Base-by-base conservation (phyloP, 2,888 invertebrate species). In the Agonopterix alstromeriana region DNA sequence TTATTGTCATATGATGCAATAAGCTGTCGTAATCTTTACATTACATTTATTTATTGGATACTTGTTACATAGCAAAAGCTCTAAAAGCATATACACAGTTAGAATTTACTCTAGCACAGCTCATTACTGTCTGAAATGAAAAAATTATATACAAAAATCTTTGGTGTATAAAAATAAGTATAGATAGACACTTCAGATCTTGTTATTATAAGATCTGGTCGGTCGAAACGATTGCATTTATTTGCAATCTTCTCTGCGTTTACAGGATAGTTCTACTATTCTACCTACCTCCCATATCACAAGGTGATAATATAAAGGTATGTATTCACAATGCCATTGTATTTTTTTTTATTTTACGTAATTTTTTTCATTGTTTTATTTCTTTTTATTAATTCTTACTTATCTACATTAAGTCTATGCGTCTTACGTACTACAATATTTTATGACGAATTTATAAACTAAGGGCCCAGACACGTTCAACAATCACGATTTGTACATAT, bases 401-500 rank as follows among this genome's bases (percentile, higher is more conserved):
- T 62, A 55, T 57, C 77, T 84, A 85, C 72, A 72, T 81, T 53
- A 82, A 76, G 70, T 79, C 84, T 82, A 85, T 77, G 61, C 59
- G 66, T 72, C 77, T 79, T 82, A 82, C 56, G 57, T 69, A 65
- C 77, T 79, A 82, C 67, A 70, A 79, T 81, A 86, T 83, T 87
- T 86, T 81, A 87, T 83, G 82, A 86, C 74, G 82, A 85, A 85
- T 77, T 77, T 83, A 83, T 88, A 88, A 88, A 88, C 79, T 83
- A 86, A 88, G 83, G 88, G 88, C 84, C 81, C 88, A 88, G 81
- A 87, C 87, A 83, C 87, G 83, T 86, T 82, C 83, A 79, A 38
- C 51, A 52, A 41, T 77, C 80, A 77, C 79, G 77, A 81, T 82
- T 85, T 82, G 77, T 82, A 85, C 82, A 78, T 69, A 64, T 73